These are phyloP conservation scores for Pelmatolapia mariae DNA, from an alignment of 2,113 vertebrate species.

Conservation along the genomic window DNA sequence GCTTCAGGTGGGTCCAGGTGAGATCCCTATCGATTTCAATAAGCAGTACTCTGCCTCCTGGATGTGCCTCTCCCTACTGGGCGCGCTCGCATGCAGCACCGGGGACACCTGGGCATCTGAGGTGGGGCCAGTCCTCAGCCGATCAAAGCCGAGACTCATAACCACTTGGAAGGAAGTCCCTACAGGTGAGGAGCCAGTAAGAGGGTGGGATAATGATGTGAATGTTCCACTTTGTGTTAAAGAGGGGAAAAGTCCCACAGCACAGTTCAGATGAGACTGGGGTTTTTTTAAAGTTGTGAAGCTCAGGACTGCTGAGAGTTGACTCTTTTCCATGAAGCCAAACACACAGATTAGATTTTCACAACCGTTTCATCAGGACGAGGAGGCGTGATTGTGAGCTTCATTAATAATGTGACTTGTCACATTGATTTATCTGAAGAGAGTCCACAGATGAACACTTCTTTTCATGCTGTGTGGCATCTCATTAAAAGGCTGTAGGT, in stretches of 20 bases:
- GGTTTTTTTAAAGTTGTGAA: fast-evolving
- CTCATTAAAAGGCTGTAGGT: neutral
- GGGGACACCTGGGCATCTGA: slow-evolving; percentile 98
- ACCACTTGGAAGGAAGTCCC: slow-evolving; percentile 93
- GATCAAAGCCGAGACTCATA: slow-evolving; percentile 83
- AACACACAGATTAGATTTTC: neutral
- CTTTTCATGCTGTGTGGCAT: neutral
- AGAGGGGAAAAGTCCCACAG: neutral
- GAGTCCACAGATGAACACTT: neutral
- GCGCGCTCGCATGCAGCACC: slow-evolving; percentile 82
- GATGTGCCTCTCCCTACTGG: slow-evolving; percentile 94
- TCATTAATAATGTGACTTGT: neutral
- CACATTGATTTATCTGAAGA: neutral
- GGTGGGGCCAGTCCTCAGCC: slow-evolving; percentile 83
- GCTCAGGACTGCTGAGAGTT: neutral
- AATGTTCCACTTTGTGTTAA: neutral
- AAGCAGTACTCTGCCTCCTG: slow-evolving; percentile 90
- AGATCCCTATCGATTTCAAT: slow-evolving; percentile 89
- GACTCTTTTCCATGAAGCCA: neutral
- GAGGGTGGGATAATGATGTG: neutral
- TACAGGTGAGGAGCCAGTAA: slow-evolving; percentile 70
- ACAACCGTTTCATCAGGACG: neutral
- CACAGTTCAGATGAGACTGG: neutral
- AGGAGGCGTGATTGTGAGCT: neutral
- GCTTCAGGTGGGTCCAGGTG: slow-evolving; percentile 82